Evolutionary conservation across 2,113 vertebrate genomes (phyloP), one percentile per base, ranked within the genome.

Genomic region (Phalacrocorax carbo): DNA sequence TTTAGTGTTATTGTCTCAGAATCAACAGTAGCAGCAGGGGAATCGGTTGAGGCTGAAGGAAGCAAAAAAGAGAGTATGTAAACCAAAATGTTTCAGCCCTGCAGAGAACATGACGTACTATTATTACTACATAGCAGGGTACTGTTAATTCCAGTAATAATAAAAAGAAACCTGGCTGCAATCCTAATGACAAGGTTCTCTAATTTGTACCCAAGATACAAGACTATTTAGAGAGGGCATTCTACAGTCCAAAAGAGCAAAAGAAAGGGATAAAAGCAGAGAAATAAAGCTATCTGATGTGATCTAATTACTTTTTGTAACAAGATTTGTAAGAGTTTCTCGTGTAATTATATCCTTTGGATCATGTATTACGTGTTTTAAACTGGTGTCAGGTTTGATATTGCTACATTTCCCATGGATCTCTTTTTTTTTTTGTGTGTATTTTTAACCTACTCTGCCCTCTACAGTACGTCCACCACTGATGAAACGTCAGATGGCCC

Each of bases 1-100:
- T 99, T 99, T 91, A 99, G 98, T 7, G 99, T 99, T 98, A 99
- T 99, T 69, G 99, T 99, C 81, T 99, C 99, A 10, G 98, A 98
- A 62, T 99, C 99, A 88, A 98, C 97, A 81, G 98, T 83, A 83
- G 98, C 98, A 91, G 98, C 96, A 86, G 98, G 95, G 38, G 98
- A 98, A 69, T 98, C 98, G 0, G 98, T 82, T 46, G 99, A 98
- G 84, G 98, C 98, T 97, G 98, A 69, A 97, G 96, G 27, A 94
- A 97, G 97, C 57, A 72, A 77, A 66, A 69, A 94, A 14, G 11
- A 77, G 78, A 65, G 69, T 73, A 86, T 66, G 75, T 92, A 96
- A 95, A 88, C 49, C 68, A 88, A 77, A 91, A 92, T 11, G 46
- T 72, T 40, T 88, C 92, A 76, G 77, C 21, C 40, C 68, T 69